Percentiles rank a stretch among this genome's conserved stretches.
Evolutionary conservation across 92 coral and sea anemone species (phyloP).

Genomic region (Meandrina meandrites): DNA sequence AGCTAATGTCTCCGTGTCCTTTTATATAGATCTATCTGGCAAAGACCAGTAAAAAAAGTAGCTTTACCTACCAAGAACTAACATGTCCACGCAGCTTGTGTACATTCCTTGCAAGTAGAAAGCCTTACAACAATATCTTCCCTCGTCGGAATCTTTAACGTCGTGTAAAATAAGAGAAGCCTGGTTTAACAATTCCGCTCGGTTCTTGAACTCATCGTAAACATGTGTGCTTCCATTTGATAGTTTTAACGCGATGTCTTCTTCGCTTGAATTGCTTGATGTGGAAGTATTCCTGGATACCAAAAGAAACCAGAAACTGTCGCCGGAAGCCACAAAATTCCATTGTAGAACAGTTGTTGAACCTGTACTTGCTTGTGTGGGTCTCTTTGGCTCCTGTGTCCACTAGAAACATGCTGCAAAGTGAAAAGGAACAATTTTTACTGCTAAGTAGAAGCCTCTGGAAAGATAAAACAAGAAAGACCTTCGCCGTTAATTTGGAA

Average conservation of each 20-base stretch:
- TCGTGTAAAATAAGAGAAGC: conserved; percentile 9
- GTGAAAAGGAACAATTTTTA: background rate
- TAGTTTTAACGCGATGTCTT: conserved; percentile 11
- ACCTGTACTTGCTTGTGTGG: background rate
- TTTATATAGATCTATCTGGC: too few species aligned
- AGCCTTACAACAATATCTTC: conserved; percentile 37
- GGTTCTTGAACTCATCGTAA: conserved; percentile 15
- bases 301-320: conserved; percentile 9
- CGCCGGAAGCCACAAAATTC: conserved; percentile 5
- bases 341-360: background rate
- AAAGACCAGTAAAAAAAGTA: too few species aligned
- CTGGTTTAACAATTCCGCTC: background rate
- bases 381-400: conserved; percentile 11
- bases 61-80: conserved; percentile 13
- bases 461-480: too few species aligned
- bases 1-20: too few species aligned
- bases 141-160: conserved; percentile 7
- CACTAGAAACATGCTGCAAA: background rate
- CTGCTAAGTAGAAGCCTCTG: background rate
- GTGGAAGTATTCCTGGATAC: background rate
- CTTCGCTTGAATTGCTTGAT: background rate
- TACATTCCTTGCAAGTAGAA: conserved; percentile 20
- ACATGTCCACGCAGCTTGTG: conserved; percentile 23
- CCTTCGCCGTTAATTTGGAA: too few species aligned
- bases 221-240: conserved; percentile 14